Evolutionary conservation across 2,888 invertebrate genomes (phyloP), one percentile per base, ranked within the genome.

Genomic region (Noctua comes): DNA sequence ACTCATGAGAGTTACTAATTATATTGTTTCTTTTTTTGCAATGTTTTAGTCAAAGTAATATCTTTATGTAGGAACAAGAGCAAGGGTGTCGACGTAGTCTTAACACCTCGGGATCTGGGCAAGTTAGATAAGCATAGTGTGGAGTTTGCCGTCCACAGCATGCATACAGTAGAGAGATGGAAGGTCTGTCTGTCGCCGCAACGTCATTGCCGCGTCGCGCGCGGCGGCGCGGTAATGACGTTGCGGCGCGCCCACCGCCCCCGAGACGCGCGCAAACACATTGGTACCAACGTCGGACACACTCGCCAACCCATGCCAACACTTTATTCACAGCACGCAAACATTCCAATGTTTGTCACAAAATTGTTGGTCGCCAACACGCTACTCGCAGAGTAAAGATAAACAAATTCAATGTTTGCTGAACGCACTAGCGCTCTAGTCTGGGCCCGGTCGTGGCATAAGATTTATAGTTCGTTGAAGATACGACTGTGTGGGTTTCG

Each of bases 161-260:
- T 13, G n/a, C 43, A 21, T 7, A 40, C 8, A 21, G 36, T 27
- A 27, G 27, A 40, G 24, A 27, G 51, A 65, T 18, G 31, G n/a
- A 11, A 68, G 31, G 31, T 21, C 3, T 31, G 31, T 2, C n/a
- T 6, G 48, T n/a, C n/a, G n/a, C n/a, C n/a, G n/a, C n/a, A n/a
- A n/a, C n/a, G n/a, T n/a, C n/a, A n/a, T n/a, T n/a, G n/a, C n/a
- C n/a, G n/a, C n/a, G n/a, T n/a, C n/a, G n/a, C n/a, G n/a, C n/a
- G n/a, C n/a, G n/a, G 27, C 18, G 65, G 11, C 0, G 54, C 68
- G 73, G 62, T 40, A 68, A 74, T 83, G 85, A 85, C 85, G 86
- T 16, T 68, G 76, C 57, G 84, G 68, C 85, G 85, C 86, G 85
- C 85, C 85, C 84, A 79, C 85, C 85, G 84, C 84, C 79, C 73